phyloP scores from a whole-genome alignment of 2,113 vertebrate species.

The Amazona vittata region DNA sequence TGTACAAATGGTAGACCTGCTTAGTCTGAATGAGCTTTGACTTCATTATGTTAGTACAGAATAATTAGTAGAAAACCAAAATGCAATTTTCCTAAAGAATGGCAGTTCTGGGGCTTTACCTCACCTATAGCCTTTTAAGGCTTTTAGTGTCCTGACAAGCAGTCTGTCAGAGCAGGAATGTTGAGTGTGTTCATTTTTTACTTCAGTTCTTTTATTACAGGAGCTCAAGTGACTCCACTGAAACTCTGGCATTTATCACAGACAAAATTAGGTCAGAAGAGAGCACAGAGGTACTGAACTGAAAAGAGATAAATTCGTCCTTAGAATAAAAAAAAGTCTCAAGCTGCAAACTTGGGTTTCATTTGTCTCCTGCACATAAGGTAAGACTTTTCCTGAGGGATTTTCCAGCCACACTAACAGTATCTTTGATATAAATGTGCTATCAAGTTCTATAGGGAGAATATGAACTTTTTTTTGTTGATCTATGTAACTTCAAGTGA shows the following conservation, averaged over 20 bases:
- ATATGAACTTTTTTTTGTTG: neutral
- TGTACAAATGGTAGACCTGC: neutral
- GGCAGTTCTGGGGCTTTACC: constrained; percentile 42
- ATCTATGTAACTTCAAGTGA: neutral
- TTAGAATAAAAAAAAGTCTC: constrained; percentile 12
- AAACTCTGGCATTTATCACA: constrained; percentile 67
- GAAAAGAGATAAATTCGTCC: constrained; percentile 46
- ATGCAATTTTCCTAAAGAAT: constrained; percentile 49
- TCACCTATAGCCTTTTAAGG: constrained; percentile 48
- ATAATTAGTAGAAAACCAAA: constrained; percentile 53
- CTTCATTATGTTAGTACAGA: constrained; percentile 16
- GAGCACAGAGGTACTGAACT: constrained; percentile 47
- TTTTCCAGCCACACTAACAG: neutral
- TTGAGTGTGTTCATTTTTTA: constrained; percentile 65
- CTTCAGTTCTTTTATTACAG: constrained; percentile 59
- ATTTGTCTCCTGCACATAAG: constrained; percentile 1
- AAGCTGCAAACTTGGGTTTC: constrained; percentile 15
- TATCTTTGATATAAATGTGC: neutral
- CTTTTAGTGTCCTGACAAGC: constrained; percentile 66
- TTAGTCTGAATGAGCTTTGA: constrained; percentile 45
- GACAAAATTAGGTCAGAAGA: constrained; percentile 64
- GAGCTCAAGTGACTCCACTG: constrained; percentile 59
- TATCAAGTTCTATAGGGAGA: neutral
- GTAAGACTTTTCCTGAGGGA: constrained; percentile 42
- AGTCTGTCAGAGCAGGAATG: constrained; percentile 61